Percentiles rank a stretch among this genome's conserved stretches.
Conservation (phyloP, 2,113 vertebrate species). For the Ptyas mucosa region DNA sequence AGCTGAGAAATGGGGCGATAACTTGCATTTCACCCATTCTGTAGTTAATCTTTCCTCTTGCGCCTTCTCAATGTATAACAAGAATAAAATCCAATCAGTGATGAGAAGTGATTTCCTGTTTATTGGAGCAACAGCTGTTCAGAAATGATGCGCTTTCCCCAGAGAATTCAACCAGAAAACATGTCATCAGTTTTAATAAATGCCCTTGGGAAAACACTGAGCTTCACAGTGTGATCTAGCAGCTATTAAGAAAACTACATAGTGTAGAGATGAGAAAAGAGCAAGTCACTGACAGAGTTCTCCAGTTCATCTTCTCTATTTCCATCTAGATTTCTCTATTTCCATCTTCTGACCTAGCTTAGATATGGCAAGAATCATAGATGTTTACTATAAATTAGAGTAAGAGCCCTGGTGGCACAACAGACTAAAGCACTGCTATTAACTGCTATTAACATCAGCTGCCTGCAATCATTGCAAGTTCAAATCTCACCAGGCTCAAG, state of each 20-base stretch:
- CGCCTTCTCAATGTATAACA: neutral
- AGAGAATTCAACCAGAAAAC: neutral
- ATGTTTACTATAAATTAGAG: neutral
- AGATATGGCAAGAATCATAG: neutral
- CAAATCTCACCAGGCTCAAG: too few relatives aligned
- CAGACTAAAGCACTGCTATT: too few relatives aligned
- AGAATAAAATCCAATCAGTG: neutral
- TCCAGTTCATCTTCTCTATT: neutral
- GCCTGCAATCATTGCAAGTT: too few relatives aligned
- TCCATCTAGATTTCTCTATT: neutral
- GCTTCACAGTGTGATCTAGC: neutral
- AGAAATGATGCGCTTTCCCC: neutral
- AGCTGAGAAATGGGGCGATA: neutral
- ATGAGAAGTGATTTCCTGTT: neutral
- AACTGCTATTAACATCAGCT: too few relatives aligned
- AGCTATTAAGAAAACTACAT: neutral
- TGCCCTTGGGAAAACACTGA: neutral
- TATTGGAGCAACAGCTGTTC: slow-evolving; percentile 5
- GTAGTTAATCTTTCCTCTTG: neutral
- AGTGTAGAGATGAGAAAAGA: neutral
- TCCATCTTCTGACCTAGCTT: neutral
- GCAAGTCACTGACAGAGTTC: neutral
- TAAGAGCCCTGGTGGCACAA: too few relatives aligned
- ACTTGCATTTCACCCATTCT: neutral
- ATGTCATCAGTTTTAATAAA: neutral